Conservation (phyloP, 1,140 invertebrate genomes). For the Medauroidea extradentata region DNA sequence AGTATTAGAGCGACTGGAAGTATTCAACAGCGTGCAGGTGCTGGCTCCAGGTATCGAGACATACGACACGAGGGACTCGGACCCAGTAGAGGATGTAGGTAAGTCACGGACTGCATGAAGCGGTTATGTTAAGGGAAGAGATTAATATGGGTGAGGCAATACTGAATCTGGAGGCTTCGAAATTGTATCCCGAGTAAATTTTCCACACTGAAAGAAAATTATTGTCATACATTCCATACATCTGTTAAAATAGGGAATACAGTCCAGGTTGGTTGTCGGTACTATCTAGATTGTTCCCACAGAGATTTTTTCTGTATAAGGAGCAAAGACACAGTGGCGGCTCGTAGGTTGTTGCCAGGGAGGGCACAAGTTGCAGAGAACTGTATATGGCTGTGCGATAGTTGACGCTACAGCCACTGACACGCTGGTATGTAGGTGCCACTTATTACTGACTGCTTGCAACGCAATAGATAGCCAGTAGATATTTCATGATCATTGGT, state of each 20-base stretch:
- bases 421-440: too few species aligned
- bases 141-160: neutral
- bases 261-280: neutral
- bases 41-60: constrained; percentile 66
- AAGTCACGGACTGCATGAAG: neutral
- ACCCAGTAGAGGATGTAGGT: neutral
- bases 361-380: too few species aligned
- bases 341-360: too few species aligned
- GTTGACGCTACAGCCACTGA: too few species aligned
- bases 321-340: too few species aligned
- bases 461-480: too few species aligned
- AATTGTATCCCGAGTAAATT: neutral
- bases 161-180: too few species aligned
- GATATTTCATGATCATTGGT: too few species aligned
- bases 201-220: neutral
- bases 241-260: neutral
- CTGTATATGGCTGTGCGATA: too few species aligned
- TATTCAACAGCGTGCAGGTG: constrained; percentile 75
- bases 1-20: constrained; percentile 61
- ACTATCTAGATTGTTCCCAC: constrained; percentile 14
- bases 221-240: neutral
- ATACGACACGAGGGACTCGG: constrained; percentile 38
- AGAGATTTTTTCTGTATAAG: constrained; percentile 22
- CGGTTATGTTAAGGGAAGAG: too few species aligned
- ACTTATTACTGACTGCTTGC: too few species aligned